A percentile compares a stretch with the other conserved stretches of the same genome.
Conservation (phyloP, 2,797 vertebrate species). For the Pyrocephalus nanus region DNA sequence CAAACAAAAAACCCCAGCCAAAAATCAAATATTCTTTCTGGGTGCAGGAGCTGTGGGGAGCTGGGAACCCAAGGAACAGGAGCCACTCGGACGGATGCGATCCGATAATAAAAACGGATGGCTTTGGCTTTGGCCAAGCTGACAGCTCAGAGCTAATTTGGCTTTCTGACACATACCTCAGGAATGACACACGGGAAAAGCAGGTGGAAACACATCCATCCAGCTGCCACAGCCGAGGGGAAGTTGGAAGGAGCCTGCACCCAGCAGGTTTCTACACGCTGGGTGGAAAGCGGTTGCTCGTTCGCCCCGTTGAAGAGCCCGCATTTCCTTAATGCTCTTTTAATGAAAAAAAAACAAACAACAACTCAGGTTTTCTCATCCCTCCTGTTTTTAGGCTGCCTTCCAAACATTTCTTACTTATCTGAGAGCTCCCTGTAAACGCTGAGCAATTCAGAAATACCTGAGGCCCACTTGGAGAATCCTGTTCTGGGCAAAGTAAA, state of each 20-base stretch:
- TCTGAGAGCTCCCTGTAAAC: slow-evolving; percentile 7
- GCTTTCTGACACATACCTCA: slow-evolving; percentile 60
- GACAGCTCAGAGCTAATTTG: background rate
- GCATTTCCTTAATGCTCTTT: slow-evolving; percentile 39
- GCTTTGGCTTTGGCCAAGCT: slow-evolving; percentile 51
- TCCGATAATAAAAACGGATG: slow-evolving; percentile 44
- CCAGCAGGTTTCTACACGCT: slow-evolving; percentile 74
- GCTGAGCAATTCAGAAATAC: slow-evolving; percentile 28
- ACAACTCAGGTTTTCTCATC: background rate
- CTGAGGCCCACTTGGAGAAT: slow-evolving; percentile 20
- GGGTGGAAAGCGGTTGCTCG: slow-evolving; percentile 25
- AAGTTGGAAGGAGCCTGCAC: slow-evolving; percentile 57
- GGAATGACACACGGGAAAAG: slow-evolving; percentile 62
- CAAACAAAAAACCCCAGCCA: background rate
- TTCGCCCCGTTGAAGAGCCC: slow-evolving; percentile 14
- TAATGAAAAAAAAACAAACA: background rate
- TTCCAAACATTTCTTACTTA: slow-evolving; percentile 3
- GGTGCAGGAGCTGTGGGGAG: background rate
- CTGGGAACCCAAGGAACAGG: background rate
- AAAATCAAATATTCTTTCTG: background rate
- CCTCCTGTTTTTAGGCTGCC: slow-evolving; percentile 4
- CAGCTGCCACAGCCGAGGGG: slow-evolving; percentile 71
- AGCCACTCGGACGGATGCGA: background rate
- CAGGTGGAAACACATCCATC: slow-evolving; percentile 72
- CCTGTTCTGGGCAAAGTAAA: slow-evolving; percentile 52